Percentiles rank a stretch among this genome's conserved stretches.
Evolutionary conservation across 2,888 invertebrate genomes (phyloP).

Genomic region (Furcula furcula): DNA sequence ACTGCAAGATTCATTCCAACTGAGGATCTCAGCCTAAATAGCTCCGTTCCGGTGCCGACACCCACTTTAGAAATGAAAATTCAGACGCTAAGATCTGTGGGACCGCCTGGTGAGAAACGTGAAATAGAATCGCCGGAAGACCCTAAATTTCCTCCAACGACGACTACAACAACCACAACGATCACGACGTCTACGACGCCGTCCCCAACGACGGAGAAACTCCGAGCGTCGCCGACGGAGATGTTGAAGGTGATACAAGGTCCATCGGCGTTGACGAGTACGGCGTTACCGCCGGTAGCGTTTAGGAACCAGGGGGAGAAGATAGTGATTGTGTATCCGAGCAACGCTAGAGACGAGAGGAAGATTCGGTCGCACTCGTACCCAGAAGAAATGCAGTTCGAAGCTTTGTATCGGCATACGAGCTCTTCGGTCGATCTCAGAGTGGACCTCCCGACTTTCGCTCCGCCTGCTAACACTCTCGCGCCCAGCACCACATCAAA

Average conservation of each 20-base stretch:
- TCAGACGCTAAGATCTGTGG: conserved; percentile 63
- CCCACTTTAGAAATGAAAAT: conserved; percentile 78
- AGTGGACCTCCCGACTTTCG: conserved; percentile 83
- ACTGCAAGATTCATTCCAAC: conserved; percentile 85
- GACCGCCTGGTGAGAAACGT: conserved; percentile 68
- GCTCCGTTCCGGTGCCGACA: conserved; percentile 64
- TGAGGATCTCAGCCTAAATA: conserved; percentile 57
- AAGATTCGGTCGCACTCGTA: conserved; percentile 75
- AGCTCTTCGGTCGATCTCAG: conserved; percentile 60
- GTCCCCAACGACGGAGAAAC: conserved; percentile 49
- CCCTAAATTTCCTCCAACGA: conserved; percentile 57
- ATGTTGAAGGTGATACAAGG: conserved; percentile 63
- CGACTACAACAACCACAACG: conserved; percentile 46
- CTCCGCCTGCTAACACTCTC: conserved; percentile 60
- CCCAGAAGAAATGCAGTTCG: conserved; percentile 76
- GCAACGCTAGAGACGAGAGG: conserved; percentile 71
- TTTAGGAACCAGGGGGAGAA: conserved; percentile 67
- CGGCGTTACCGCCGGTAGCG: conserved; percentile 70
- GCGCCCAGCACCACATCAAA: conserved; percentile 34
- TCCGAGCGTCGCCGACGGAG: conserved; percentile 60
- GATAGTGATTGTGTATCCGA: conserved; percentile 77
- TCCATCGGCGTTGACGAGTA: conserved; percentile 59
- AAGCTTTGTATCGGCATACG: conserved; percentile 71
- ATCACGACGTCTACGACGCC: conserved; percentile 39
- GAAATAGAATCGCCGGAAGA: conserved; percentile 66